These are phyloP conservation scores for Hylaeus volcanicus DNA, from an alignment of 1,140 invertebrate genomes.

Conservation along the genomic window DNA sequence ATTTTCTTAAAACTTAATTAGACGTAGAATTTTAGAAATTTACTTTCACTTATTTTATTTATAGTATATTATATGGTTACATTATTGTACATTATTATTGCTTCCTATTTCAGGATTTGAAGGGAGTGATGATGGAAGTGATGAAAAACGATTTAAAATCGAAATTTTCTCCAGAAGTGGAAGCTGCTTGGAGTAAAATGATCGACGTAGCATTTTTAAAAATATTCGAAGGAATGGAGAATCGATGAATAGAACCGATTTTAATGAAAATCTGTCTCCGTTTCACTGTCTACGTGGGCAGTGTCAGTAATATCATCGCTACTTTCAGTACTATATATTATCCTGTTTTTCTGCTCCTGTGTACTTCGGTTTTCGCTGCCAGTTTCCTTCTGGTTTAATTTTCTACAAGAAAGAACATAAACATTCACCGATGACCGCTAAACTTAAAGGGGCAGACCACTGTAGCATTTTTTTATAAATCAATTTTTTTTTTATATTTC, in stretches of 20 bases:
- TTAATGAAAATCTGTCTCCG: not conserved
- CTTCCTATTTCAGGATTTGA: conserved; percentile 77
- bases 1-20: too few relatives aligned
- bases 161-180: conserved; percentile 74
- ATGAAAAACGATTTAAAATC: conserved; percentile 71
- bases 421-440: not conserved
- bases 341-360: not conserved
- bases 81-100: not conserved
- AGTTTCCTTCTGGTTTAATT: not conserved
- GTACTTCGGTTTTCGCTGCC: not conserved
- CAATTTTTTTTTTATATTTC: too few relatives aligned
- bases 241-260: not conserved
- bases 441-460: too few relatives aligned
- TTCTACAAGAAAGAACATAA: not conserved
- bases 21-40: too few relatives aligned
- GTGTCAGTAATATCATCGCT: not conserved
- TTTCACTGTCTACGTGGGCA: not conserved
- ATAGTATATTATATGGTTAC: too few relatives aligned
- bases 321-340: not conserved
- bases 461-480: too few relatives aligned
- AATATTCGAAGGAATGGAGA: not conserved
- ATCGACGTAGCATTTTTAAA: conserved; percentile 68
- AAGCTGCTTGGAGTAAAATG: conserved; percentile 80
- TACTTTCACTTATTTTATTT: too few relatives aligned
- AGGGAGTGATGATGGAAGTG: conserved; percentile 73